Percentiles rank a stretch among this genome's conserved stretches.
These are phyloP conservation scores for Budorcas taxicolor DNA, from an alignment of 2,113 vertebrate genomes.

Conservation along the genomic window DNA sequence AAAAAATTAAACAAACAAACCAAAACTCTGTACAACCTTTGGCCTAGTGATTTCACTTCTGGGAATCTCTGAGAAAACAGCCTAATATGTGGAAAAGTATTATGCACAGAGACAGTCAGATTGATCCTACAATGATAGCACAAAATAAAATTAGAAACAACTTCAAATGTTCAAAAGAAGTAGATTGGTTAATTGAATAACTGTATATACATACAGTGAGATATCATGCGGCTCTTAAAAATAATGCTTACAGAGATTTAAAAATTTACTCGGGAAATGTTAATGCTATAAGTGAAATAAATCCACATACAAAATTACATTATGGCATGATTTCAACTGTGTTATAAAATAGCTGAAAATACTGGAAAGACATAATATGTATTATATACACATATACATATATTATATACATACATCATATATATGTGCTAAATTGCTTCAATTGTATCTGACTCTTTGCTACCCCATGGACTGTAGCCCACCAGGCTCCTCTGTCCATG, in stretches of 20 bases:
- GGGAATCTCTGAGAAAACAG: neutral
- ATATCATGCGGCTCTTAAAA: neutral
- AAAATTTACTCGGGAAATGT: neutral
- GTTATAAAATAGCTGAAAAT: neutral
- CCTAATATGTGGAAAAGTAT: neutral
- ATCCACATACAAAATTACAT: neutral
- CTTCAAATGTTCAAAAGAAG: neutral
- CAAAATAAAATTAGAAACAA: neutral
- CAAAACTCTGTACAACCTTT: neutral
- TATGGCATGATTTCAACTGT: neutral
- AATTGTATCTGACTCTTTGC: neutral
- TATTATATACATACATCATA: neutral
- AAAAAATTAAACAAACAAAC: neutral
- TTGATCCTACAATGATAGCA: neutral
- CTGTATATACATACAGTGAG: neutral
- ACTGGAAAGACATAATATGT: neutral
- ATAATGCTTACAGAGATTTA: neutral
- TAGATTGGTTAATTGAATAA: neutral
- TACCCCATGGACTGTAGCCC: neutral
- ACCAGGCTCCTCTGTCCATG: neutral
- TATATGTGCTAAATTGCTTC: neutral
- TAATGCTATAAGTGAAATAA: neutral
- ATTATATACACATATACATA: neutral
- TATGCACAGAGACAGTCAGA: neutral
- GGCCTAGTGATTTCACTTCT: neutral